These are phyloP conservation scores for Mus spretus DNA, from an alignment of 2,797 vertebrate genomes.

Conservation along the genomic window DNA sequence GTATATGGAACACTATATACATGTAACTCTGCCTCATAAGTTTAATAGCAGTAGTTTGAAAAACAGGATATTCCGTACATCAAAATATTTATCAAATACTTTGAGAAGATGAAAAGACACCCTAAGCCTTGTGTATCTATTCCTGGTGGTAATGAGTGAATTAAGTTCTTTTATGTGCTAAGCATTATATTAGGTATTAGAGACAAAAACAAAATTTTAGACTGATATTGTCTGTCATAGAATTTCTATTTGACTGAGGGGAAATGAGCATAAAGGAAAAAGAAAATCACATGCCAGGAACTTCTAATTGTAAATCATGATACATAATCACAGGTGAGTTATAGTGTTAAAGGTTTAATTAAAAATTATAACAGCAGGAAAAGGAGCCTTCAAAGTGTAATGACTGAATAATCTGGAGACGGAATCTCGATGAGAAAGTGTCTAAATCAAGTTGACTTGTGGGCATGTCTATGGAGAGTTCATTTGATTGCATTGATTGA, in stretches of 20 bases:
- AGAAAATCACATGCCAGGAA: not conserved
- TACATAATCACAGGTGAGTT: not conserved
- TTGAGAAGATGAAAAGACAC: constrained; percentile 42
- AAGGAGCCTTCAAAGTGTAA: not conserved
- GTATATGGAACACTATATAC: not conserved
- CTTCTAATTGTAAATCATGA: constrained; percentile 9
- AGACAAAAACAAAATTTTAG: constrained; percentile 21
- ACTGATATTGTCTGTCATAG: not conserved
- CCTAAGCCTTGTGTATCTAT: not conserved
- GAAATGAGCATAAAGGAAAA: not conserved
- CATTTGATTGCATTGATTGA: not conserved
- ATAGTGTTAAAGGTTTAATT: not conserved
- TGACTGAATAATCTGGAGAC: not conserved
- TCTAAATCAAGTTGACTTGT: not conserved
- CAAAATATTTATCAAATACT: constrained; percentile 54
- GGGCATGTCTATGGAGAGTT: not conserved
- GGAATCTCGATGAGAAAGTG: not conserved
- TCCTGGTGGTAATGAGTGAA: not conserved
- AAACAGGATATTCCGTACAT: not conserved
- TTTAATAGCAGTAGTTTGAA: not conserved
- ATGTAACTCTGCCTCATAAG: not conserved
- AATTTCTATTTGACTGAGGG: not conserved
- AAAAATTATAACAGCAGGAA: constrained; percentile 31
- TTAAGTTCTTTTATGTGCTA: not conserved
- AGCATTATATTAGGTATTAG: not conserved